These are phyloP conservation scores for Podarcis lilfordi DNA, from an alignment of 2,797 vertebrate species.

Conservation along the genomic window DNA sequence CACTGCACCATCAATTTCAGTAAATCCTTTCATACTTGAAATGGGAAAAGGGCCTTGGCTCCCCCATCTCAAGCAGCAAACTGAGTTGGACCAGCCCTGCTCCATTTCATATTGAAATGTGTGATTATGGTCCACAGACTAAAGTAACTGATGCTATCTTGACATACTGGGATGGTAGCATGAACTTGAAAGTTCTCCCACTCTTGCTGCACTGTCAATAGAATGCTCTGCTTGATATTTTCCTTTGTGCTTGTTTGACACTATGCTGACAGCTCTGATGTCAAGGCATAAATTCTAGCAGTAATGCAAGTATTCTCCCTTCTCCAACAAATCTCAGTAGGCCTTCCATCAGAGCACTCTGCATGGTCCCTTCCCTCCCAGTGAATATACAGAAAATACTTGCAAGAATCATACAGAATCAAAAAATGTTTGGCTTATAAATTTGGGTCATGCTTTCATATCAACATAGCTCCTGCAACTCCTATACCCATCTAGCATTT, in stretches of 20 bases:
- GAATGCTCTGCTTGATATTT: not conserved
- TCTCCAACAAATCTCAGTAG: not conserved
- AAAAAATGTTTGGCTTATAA: not conserved
- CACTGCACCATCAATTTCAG: not conserved
- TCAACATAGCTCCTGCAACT: not conserved
- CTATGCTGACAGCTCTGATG: not conserved
- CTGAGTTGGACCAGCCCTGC: not conserved
- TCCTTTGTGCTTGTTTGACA: not conserved
- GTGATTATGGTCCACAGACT: not conserved
- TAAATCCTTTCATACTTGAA: not conserved
- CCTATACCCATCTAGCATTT: not conserved
- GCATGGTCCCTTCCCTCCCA: not conserved
- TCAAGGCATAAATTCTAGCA: not conserved
- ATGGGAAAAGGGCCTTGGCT: not conserved
- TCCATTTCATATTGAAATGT: not conserved
- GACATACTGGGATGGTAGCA: not conserved
- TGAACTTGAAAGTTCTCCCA: not conserved
- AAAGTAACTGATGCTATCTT: not conserved
- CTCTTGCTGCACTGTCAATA: not conserved
- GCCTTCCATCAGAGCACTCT: not conserved
- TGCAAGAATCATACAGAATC: not conserved
- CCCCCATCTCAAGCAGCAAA: not conserved
- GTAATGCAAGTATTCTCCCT: not conserved
- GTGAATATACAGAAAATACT: not conserved
- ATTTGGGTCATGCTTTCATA: slow-evolving; percentile 8